These are phyloP conservation scores for Gopherus evgoodei DNA, from an alignment of 2,113 vertebrate genomes.

Conservation along the genomic window DNA sequence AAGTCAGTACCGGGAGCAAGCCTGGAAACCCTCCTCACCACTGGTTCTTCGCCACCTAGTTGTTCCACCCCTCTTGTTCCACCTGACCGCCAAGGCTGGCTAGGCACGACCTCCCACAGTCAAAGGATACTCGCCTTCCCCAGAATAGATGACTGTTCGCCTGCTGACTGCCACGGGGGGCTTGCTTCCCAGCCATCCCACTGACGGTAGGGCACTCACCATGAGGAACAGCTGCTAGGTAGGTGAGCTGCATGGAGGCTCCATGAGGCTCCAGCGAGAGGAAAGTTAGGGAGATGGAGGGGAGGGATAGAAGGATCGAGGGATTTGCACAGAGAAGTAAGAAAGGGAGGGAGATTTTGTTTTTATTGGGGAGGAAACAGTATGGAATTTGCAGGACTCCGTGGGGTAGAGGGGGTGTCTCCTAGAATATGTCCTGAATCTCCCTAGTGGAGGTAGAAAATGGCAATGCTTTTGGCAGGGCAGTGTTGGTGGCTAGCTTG, in stretches of 20 bases:
- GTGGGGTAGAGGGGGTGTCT: neutral
- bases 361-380: neutral
- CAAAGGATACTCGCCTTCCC: neutral
- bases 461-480: neutral
- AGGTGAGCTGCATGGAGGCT: neutral
- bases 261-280: neutral
- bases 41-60: neutral
- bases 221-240: neutral
- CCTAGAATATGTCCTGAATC: neutral
- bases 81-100: neutral
- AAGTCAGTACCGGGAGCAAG: neutral
- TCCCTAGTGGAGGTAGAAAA: neutral
- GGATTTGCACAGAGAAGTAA: neutral
- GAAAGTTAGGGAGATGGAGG: neutral
- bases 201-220: neutral
- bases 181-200: neutral
- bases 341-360: neutral
- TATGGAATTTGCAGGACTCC: neutral
- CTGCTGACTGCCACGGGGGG: fast-evolving
- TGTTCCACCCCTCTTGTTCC: too few relatives aligned
- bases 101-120: neutral
- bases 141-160: neutral
- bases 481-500: neutral
- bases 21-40: neutral
- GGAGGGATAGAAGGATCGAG: neutral